Evolutionary conservation across 2,113 vertebrate species (phyloP).

Genomic region (Prunella himalayana): DNA sequence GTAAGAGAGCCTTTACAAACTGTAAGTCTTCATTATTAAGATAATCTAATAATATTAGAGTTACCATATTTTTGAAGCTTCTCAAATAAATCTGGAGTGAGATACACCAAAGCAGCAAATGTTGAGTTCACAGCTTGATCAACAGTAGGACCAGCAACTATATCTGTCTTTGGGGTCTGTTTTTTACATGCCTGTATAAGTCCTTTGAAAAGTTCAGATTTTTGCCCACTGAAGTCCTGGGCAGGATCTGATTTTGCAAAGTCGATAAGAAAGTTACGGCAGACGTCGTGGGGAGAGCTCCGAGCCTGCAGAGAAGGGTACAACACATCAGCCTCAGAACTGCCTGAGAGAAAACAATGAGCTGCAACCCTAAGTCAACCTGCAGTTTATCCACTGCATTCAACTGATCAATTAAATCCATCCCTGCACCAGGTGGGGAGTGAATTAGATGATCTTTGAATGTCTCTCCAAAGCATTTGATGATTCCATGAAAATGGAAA

Average conservation of each 20-base stretch:
- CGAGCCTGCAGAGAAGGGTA: constrained; percentile 57
- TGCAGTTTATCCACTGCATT: neutral
- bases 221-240: constrained; percentile 79
- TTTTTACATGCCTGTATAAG: constrained; percentile 87
- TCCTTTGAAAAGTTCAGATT: constrained; percentile 85
- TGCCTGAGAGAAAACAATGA: neutral
- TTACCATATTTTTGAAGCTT: constrained; percentile 90
- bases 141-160: constrained; percentile 84
- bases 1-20: constrained; percentile 37
- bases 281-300: constrained; percentile 68
- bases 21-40: constrained; percentile 67
- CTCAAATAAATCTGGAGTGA: constrained; percentile 86
- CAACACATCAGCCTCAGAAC: fast-evolving
- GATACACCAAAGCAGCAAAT: constrained; percentile 95
- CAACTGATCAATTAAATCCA: neutral
- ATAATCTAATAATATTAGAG: constrained; percentile 72
- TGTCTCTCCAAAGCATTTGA: neutral
- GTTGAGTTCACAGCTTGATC: constrained; percentile 96
- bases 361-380: neutral
- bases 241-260: constrained; percentile 91
- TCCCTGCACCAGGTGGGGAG: neutral
- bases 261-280: constrained; percentile 83
- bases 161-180: constrained; percentile 86
- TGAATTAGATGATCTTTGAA: neutral
- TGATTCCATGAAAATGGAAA: neutral